phyloP scores from a whole-genome alignment of 1,140 invertebrate species.

The Phortica variegata region DNA sequence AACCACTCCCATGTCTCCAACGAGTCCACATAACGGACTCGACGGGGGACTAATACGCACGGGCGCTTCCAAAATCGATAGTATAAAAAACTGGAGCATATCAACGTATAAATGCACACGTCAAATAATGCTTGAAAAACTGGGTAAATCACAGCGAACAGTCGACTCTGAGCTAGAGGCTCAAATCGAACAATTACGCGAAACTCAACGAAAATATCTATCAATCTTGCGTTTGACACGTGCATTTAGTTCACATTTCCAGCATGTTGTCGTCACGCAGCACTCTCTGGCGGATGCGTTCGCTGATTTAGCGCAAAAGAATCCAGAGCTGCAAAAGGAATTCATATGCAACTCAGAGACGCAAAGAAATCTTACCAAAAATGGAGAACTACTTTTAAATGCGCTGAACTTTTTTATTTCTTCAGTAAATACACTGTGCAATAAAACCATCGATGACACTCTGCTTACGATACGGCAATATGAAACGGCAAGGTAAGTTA shows the following conservation, averaged over 20 bases:
- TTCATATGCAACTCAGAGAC: conserved; percentile 95
- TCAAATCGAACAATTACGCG: conserved; percentile 86
- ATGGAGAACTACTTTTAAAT: conserved; percentile 87
- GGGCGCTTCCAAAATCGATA: conserved; percentile 78
- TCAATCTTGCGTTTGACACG: conserved; percentile 84
- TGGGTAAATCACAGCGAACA: conserved; percentile 90
- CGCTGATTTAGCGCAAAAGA: conserved; percentile 91
- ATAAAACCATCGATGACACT: conserved; percentile 97
- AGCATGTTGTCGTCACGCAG: conserved; percentile 84
- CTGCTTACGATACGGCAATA: conserved; percentile 90
- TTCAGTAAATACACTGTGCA: conserved; percentile 90
- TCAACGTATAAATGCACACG: conserved; percentile 97
- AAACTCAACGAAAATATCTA: conserved; percentile 92
- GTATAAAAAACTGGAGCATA: conserved; percentile 92
- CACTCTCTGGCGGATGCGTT: conserved; percentile 66
- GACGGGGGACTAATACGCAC: conserved; percentile 63
- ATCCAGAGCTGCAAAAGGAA: conserved; percentile 91
- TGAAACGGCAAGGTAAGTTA: conserved; percentile 78
- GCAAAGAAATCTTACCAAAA: conserved; percentile 88
- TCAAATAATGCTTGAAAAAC: conserved; percentile 90
- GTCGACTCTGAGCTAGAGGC: conserved; percentile 79
- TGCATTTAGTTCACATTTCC: conserved; percentile 83
- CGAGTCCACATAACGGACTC: conserved; percentile 58
- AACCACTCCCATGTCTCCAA: conserved; percentile 57
- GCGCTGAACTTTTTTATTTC: conserved; percentile 96